Percentiles rank a stretch among this genome's conserved stretches.
Conservation (phyloP, 2,888 invertebrate genomes). For the Hesperia comma region DNA sequence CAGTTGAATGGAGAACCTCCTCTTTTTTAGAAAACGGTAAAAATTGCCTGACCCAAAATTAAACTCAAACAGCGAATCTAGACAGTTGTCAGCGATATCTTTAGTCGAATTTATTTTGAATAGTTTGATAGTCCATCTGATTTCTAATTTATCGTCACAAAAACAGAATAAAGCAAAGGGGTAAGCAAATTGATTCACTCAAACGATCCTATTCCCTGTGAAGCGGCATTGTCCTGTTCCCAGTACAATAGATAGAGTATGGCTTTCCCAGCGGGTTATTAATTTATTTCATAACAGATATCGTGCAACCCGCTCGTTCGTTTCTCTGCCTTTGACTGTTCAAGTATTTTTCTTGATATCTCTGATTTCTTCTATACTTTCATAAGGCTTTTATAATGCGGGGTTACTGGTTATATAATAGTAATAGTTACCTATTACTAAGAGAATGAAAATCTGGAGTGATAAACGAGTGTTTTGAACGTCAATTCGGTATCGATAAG, state of each 20-base stretch:
- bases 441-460: no score
- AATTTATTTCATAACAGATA: conserved; percentile 68
- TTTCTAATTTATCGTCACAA: neutral
- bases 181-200: conserved; percentile 6
- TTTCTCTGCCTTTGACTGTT: conserved; percentile 27
- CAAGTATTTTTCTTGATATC: conserved; percentile 20
- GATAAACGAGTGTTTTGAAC: no score
- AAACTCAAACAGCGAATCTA: no score
- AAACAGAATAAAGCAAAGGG: neutral
- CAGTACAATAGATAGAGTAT: conserved; percentile 67
- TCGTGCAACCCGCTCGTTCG: conserved; percentile 38
- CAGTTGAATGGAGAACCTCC: no score
- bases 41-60: no score
- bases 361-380: neutral
- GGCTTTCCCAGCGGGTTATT: conserved; percentile 65
- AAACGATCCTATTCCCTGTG: conserved; percentile 15
- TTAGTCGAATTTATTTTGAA: neutral
- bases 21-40: no score
- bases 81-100: no score
- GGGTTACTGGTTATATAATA: no score
- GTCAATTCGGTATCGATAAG: no score
- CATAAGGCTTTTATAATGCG: no score
- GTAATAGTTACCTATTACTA: no score
- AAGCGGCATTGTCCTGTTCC: conserved; percentile 42
- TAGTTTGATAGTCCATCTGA: neutral